Base-by-base conservation (phyloP, 2,888 invertebrate species). In the Vesta saturnalis region DNA sequence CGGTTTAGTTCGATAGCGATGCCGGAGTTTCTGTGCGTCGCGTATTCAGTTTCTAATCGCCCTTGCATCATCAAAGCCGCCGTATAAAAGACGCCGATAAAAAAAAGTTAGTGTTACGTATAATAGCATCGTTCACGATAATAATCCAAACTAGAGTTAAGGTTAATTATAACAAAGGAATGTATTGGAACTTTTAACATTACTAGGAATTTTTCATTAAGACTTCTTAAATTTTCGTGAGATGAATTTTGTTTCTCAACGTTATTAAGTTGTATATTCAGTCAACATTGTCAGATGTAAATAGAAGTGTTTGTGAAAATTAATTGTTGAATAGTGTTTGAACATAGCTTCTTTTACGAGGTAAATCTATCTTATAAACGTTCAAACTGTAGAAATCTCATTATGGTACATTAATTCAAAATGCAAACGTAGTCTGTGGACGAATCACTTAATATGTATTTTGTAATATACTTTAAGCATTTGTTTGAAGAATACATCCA, bases 21-120 rank as follows among this genome's bases (percentile, higher is more conserved):
- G 66, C 64, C 60, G 57, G 65, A 61, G 61, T 58, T 62, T 63
- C 67, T 66, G 49, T 49, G 69, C 56, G 69, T 56, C 71, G 67
- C 69, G 64, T 67, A 72, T 68, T 72, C 72, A 72, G 72, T 72
- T 67, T 71, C 66, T 72, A 69, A 69, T 72, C 72, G 69, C 55
- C 71, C 62, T 56, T 70, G 63, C 67, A 57, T 62, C 60, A 69
- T 72, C 72, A 69, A 72, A 72, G 70, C 69, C 69, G 68, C 47
- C 35, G 18, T 18, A 49, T 49, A 15, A 8, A 15, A 49, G 8
- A 18, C 46, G 46, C 46, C 46, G 46, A 14, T 46, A 12, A 14
- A 14, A 46, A 43, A n/a, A 43, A 43, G 43, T 3, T 3, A 3
- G 12, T 43, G 3, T 10, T 43, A 43, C 43, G 43, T 8, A 3